Evolutionary conservation across 2,888 invertebrate genomes (phyloP).

Genomic region (Salticus scenicus): DNA sequence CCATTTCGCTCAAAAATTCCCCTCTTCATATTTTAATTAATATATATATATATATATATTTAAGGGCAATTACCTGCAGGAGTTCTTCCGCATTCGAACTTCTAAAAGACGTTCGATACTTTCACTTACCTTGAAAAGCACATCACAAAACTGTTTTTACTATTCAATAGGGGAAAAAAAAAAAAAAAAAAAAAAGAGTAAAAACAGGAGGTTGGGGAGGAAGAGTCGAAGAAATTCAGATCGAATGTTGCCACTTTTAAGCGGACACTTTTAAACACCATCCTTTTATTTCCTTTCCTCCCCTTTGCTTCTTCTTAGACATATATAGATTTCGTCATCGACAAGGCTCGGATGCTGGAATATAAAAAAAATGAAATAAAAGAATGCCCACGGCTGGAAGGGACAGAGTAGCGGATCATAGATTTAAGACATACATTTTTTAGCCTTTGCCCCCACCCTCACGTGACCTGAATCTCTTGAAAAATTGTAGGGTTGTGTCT

Average conservation of each 20-base stretch:
- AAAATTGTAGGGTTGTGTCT: conserved; percentile 32
- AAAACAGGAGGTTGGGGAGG: no score
- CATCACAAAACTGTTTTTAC: background rate
- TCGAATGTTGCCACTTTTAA: background rate
- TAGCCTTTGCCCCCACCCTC: conserved; percentile 53
- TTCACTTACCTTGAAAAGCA: background rate
- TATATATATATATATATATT: no score
- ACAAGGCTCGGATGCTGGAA: background rate
- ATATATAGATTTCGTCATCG: background rate
- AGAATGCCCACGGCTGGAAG: background rate
- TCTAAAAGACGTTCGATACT: background rate
- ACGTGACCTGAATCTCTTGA: conserved; percentile 58
- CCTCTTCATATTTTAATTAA: no score
- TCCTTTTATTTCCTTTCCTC: no score
- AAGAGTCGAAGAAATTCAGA: no score
- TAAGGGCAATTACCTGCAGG: no score
- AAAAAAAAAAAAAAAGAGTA: background rate
- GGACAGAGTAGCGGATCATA: conserved; percentile 64
- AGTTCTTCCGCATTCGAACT: background rate
- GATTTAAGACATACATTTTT: conserved; percentile 66
- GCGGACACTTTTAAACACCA: background rate
- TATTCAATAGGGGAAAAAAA: background rate
- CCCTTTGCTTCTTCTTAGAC: no score
- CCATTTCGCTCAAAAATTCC: no score
- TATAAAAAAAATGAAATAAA: conserved; percentile 2